Evolutionary conservation across 2,113 vertebrate genomes (phyloP).

Genomic region (Australoheros scitulus): DNA sequence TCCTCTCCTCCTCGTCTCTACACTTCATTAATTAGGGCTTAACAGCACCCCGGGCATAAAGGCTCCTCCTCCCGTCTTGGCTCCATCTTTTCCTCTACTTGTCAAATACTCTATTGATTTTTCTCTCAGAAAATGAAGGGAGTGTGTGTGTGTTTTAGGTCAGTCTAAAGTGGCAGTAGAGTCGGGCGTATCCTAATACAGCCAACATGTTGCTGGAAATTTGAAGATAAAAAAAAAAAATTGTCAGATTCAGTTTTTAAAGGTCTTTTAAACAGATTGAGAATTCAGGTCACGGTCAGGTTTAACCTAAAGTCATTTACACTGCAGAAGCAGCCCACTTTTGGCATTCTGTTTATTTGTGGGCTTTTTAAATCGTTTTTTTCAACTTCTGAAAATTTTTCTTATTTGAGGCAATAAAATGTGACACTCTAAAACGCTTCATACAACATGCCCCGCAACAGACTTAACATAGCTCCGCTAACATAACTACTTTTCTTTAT

Average conservation of each 20-base stretch:
- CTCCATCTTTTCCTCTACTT: constrained; percentile 53
- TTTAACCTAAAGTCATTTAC: not conserved
- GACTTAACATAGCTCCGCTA: not conserved
- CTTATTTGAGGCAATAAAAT: not conserved
- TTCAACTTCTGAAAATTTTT: not conserved
- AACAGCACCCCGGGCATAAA: constrained; percentile 63
- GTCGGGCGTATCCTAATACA: constrained; percentile 16
- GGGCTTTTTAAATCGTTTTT: not conserved
- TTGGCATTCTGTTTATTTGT: not conserved
- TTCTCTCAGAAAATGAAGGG: constrained; percentile 57
- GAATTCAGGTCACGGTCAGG: not conserved
- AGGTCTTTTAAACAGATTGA: not conserved
- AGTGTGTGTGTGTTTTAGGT: constrained; percentile 40
- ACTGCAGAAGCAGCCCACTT: not conserved
- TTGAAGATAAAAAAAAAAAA: not conserved
- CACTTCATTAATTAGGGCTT: constrained; percentile 80
- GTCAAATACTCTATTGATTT: constrained; percentile 74
- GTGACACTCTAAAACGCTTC: not conserved
- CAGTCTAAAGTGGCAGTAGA: constrained; percentile 27
- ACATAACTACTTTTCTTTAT: not conserved
- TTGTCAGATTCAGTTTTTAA: not conserved
- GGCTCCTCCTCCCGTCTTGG: constrained; percentile 52
- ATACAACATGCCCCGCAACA: not conserved
- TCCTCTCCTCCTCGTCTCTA: constrained; percentile 51
- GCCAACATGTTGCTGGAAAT: constrained; percentile 9